Evolutionary conservation across 1,140 invertebrate species (phyloP).

Genomic region (Hestina assimilis): DNA sequence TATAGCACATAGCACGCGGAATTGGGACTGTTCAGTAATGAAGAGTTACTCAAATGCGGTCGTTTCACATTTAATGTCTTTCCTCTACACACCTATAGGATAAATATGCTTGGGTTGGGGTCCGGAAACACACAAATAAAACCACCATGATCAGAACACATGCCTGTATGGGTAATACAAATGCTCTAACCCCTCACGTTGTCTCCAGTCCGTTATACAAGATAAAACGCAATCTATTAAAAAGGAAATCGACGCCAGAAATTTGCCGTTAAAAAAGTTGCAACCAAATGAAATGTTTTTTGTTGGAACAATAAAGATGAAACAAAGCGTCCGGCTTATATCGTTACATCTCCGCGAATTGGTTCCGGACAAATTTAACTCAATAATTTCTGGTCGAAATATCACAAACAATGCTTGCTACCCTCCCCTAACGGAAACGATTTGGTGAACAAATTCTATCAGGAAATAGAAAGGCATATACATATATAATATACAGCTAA

Average conservation of each 20-base stretch:
- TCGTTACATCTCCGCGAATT: conserved; percentile 36
- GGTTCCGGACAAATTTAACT: conserved; percentile 45
- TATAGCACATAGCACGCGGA: too few species aligned
- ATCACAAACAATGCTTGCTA: conserved; percentile 46
- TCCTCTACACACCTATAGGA: too few species aligned
- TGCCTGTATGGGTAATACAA: too few species aligned
- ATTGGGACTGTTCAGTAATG: too few species aligned
- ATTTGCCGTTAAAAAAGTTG: background rate
- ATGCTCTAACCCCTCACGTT: too few species aligned
- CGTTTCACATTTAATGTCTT: too few species aligned
- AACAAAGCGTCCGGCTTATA: conserved; percentile 31
- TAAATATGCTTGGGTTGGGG: too few species aligned
- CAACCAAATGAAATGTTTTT: conserved; percentile 28
- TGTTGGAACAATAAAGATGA: conserved; percentile 30
- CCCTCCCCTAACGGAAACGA: conserved; percentile 31
- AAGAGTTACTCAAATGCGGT: too few species aligned
- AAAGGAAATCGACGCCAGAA: background rate
- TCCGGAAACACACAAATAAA: too few species aligned
- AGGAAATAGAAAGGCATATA: conserved; percentile 35
- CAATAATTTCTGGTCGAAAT: conserved; percentile 53
- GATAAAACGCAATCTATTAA: conserved; percentile 8
- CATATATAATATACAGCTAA: background rate
- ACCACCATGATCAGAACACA: too few species aligned
- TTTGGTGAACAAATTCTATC: conserved; percentile 42
- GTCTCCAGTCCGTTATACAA: background rate